phyloP scores from a whole-genome alignment of 2,888 invertebrate genomes.

The Pasiphila rectangulata region DNA sequence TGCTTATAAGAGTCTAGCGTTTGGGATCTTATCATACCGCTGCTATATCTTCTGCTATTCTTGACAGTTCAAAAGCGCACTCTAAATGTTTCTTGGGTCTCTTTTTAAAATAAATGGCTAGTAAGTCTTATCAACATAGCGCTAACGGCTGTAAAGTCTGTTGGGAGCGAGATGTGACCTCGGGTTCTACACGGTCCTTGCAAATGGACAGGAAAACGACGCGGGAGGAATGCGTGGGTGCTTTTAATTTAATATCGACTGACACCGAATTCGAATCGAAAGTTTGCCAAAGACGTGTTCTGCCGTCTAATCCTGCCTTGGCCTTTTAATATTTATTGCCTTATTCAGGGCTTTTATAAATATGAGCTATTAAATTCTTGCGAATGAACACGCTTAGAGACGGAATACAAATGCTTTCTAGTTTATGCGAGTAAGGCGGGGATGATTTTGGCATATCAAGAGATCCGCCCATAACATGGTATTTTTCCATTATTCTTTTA shows the following conservation, averaged over 20 bases:
- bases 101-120: background rate
- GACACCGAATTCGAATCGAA: slow-evolving; percentile 80
- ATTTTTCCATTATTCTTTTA: background rate
- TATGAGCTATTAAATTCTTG: slow-evolving; percentile 49
- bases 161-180: slow-evolving; percentile 71
- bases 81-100: background rate
- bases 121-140: slow-evolving; percentile 50
- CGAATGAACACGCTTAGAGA: slow-evolving; percentile 34
- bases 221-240: slow-evolving; percentile 77
- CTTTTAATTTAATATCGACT: slow-evolving; percentile 81
- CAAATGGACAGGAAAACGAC: slow-evolving; percentile 81
- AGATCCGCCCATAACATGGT: slow-evolving; percentile 14
- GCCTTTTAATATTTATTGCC: slow-evolving; percentile 61
- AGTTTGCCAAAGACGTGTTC: slow-evolving; percentile 71
- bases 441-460: slow-evolving; percentile 21
- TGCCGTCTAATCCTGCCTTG: slow-evolving; percentile 62
- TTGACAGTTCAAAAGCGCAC: background rate
- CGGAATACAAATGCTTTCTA: slow-evolving; percentile 31
- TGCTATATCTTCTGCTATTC: no score
- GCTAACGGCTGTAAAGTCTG: slow-evolving; percentile 47
- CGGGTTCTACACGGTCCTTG: slow-evolving; percentile 75
- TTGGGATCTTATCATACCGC: no score
- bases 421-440: slow-evolving; percentile 28
- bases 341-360: slow-evolving; percentile 43
- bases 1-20: background rate